phyloP scores from a whole-genome alignment of 2,888 invertebrate genomes.

The Caradrina clavipalpis region DNA sequence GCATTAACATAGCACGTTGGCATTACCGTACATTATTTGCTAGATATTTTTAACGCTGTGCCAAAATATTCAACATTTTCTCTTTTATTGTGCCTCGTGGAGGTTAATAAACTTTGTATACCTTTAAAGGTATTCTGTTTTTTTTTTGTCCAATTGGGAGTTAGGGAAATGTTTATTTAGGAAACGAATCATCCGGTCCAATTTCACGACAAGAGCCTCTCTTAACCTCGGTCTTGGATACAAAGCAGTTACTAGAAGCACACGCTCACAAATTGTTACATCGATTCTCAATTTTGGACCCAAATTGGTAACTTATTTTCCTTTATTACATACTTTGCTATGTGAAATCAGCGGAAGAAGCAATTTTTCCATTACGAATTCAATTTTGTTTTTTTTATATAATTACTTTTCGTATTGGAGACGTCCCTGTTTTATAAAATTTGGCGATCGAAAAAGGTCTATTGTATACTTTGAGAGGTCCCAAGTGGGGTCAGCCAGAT shows the following conservation, averaged over 20 bases:
- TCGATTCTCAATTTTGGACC: constrained; percentile 33
- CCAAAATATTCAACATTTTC: constrained; percentile 11
- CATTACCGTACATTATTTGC: background rate
- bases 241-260: constrained; percentile 14
- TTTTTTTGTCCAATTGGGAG: background rate
- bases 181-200: constrained; percentile 33
- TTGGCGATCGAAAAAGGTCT: constrained; percentile 9
- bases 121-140: constrained; percentile 7
- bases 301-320: constrained; percentile 22
- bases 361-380: constrained; percentile 38
- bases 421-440: constrained; percentile 20
- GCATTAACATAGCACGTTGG: constrained; percentile 15
- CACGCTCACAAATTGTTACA: constrained; percentile 21
- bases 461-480: constrained; percentile 28
- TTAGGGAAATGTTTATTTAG: constrained; percentile 32
- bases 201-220: constrained; percentile 35
- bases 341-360: background rate
- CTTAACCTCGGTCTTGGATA: constrained; percentile 15
- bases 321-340: constrained; percentile 29
- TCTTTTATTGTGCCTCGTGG: background rate
- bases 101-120: background rate
- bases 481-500: constrained; percentile 7
- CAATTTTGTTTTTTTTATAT: constrained; percentile 12
- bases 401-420: background rate
- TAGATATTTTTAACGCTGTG: background rate